Evolutionary conservation across 2,113 vertebrate genomes (phyloP), one percentile per base, ranked within the genome.

Genomic region (Chlorodrepanis virens): DNA sequence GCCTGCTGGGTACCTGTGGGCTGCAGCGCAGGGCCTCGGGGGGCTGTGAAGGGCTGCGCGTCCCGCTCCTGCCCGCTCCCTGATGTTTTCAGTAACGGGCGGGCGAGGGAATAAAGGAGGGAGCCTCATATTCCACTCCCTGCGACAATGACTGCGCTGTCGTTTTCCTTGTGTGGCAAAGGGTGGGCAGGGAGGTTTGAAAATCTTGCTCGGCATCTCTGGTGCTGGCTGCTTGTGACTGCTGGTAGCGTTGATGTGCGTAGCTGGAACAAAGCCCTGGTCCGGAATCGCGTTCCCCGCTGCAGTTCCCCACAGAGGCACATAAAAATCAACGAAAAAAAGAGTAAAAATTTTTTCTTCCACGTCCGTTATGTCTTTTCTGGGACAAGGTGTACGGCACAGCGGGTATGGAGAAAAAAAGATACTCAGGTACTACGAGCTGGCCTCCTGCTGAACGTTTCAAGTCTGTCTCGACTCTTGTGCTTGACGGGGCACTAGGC

Each of bases 101-200:
- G 2, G 21, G 11, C 23, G 24, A 7, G 7, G 14, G 4, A 23
- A 14, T 39, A 27, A 14, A 71, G 15, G 72, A 42, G 10, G 7
- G 24, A 42, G 6, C 11, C 4, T n/a, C 16, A 6, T 1, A 21
- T 42, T 47, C 17, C 3, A 6, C 22, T 59, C 10, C 17, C 3
- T 29, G 4, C n/a, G 3, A 39, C 27, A 35, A 0, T 3, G 49
- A 25, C 8, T 11, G 1, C 10, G 2, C 17, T 29, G 40, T 4
- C 1, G 5, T 52, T 10, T 52, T 40, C 8, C 28, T 79, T 5
- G 1, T 5, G 47, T 33, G 69, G 54, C 17, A 53, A 18, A 5
- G 29, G 9, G 3, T 42, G 14, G 6, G 23, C 15, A 22, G 15
- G 21, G 23, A 24, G 12, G 2, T 59, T 28, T 31, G 72, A 14